Evolutionary conservation across 1,140 invertebrate species (phyloP).

Genomic region (Pogonus chalceus): DNA sequence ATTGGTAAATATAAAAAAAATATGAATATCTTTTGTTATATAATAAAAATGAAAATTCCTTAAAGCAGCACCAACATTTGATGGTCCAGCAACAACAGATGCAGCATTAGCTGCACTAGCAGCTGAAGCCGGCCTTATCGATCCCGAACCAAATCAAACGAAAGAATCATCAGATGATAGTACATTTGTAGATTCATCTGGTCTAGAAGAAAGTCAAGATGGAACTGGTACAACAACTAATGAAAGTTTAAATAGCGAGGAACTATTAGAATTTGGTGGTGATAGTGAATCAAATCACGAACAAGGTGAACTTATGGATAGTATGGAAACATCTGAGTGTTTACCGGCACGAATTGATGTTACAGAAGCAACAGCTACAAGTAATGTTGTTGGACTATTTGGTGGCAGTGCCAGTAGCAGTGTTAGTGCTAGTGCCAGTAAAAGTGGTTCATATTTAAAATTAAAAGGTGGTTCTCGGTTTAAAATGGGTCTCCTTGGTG

Average conservation of each 20-base stretch:
- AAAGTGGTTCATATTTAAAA: not conserved
- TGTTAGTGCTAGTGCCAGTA: not conserved
- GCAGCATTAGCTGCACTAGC: conserved; percentile 53
- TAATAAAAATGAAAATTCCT: conserved; percentile 8
- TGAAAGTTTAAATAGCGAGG: not conserved
- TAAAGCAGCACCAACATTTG: conserved; percentile 40
- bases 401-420: not conserved
- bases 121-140: conserved; percentile 53
- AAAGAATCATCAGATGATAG: not conserved
- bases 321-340: not conserved
- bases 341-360: not conserved
- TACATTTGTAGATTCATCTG: not conserved
- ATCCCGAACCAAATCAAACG: conserved; percentile 37
- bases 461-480: not conserved
- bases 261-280: not conserved
- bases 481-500: not conserved
- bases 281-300: not conserved
- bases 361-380: not conserved
- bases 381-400: not conserved
- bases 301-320: not conserved
- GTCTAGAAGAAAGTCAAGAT: not conserved
- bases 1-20: conserved; percentile 25
- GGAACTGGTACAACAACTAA: not conserved
- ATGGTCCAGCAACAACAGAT: conserved; percentile 52
- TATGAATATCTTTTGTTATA: not conserved